Evolutionary conservation across 2,888 invertebrate genomes (phyloP), one percentile per base, ranked within the genome.

Genomic region (Anarsia innoxiella): DNA sequence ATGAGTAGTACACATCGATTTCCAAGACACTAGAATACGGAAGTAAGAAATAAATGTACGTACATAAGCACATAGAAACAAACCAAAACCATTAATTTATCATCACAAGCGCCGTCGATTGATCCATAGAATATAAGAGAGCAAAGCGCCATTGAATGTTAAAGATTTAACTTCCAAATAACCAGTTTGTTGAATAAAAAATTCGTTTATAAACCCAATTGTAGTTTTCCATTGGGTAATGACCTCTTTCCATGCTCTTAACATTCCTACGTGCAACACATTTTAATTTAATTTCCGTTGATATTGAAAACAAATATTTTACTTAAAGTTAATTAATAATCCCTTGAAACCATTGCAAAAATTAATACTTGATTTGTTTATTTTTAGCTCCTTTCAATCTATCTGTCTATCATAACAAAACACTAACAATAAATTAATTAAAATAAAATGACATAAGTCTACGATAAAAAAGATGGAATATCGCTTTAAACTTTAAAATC

Each of bases 171-270:
- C n/a, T n/a, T n/a, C n/a, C n/a, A n/a, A n/a, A n/a, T n/a, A n/a
- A n/a, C n/a, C n/a, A n/a, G n/a, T n/a, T n/a, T n/a, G n/a, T n/a
- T n/a, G n/a, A n/a, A n/a, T 25, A 33, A 26, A 33, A 12, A 12
- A 3, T 8, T 11, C 14, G 15, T 33, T 26, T 26, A 26, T 10
- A n/a, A 26, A 11, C 4, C 25, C 10, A 26, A 33, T 14, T 10
- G 33, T 33, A 33, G 25, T 15, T 33, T 33, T 26, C 33, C 33
- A 15, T 10, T 14, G 15, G 10, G 12, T 11, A 26, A 6, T 33
- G 26, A 33, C 33, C 33, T 2, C 2, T 14, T 33, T 33, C 6
- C 33, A 33, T 33, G 26, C 2, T 12, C 6, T 33, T 14, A 33
- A 25, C 4, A 25, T 25, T 25, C 25, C 25, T n/a, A 25, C 25